A percentile compares a stretch with the other conserved stretches of the same genome.
These are phyloP conservation scores for Lithophane socia DNA, from an alignment of 2,888 invertebrate species.

Conservation along the genomic window DNA sequence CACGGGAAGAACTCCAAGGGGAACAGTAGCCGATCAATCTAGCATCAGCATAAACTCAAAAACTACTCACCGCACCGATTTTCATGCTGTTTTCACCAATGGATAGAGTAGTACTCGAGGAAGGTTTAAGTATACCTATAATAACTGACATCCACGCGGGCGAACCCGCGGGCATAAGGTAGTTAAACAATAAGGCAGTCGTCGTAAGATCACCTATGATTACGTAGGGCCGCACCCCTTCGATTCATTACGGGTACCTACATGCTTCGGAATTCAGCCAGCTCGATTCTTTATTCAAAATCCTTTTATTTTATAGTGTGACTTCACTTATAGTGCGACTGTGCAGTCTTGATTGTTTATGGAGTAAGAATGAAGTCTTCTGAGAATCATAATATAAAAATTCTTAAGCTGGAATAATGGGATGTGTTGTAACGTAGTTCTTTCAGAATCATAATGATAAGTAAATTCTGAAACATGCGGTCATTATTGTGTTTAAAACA, in stretches of 20 bases:
- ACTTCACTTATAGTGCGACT: conserved; percentile 73
- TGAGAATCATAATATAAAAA: conserved; percentile 15
- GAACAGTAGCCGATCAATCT: background rate
- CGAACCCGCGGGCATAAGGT: too few relatives aligned
- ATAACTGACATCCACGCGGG: too few relatives aligned
- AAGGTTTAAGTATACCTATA: too few relatives aligned
- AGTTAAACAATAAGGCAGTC: conserved; percentile 62
- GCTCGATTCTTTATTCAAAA: conserved; percentile 79
- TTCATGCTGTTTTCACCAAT: too few relatives aligned
- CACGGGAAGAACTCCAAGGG: background rate
- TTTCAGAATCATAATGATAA: conserved; percentile 3
- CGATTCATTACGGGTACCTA: conserved; percentile 85
- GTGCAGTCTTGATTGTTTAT: conserved; percentile 70
- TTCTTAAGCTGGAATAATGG: conserved; percentile 11
- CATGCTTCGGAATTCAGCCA: conserved; percentile 83
- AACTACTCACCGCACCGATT: too few relatives aligned
- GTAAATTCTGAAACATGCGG: background rate
- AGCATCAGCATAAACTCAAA: too few relatives aligned
- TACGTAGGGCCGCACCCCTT: conserved; percentile 86
- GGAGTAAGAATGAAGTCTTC: background rate
- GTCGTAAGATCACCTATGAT: conserved; percentile 85
- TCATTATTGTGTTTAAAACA: background rate
- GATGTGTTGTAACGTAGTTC: background rate
- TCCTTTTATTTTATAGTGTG: conserved; percentile 87
- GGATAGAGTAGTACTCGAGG: too few relatives aligned